Evolutionary conservation across 2,797 vertebrate genomes (phyloP).

Genomic region (Centroberyx gerrardi): DNA sequence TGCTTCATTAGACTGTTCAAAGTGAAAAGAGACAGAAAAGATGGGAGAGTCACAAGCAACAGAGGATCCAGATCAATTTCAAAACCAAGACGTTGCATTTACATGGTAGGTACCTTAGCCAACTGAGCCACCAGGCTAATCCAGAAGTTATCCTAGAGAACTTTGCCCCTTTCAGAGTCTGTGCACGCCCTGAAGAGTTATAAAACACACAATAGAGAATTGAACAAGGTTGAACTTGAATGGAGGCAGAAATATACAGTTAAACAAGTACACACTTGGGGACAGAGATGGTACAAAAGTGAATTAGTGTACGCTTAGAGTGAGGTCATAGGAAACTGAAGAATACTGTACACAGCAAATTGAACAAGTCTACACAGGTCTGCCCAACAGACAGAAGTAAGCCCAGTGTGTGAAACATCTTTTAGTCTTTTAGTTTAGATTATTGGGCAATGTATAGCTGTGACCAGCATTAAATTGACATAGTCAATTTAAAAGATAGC

Average conservation of each 20-base stretch:
- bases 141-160: too few species aligned
- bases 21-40: too few species aligned
- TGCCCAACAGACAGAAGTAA: not conserved
- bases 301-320: conserved; percentile 13
- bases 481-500: too few species aligned
- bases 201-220: conserved; percentile 1
- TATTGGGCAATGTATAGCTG: not conserved
- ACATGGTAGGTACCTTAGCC: too few species aligned
- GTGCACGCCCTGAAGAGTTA: not conserved
- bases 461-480: too few species aligned
- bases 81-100: too few species aligned
- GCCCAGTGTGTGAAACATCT: not conserved
- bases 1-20: too few species aligned
- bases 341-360: conserved; percentile 28
- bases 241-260: not conserved
- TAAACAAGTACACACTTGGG: conserved; percentile 1
- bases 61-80: too few species aligned
- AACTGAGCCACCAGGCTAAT: too few species aligned
- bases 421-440: conserved; percentile 13
- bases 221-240: conserved; percentile 30
- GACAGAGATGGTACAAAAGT: not conserved
- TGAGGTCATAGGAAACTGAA: conserved; percentile 28
- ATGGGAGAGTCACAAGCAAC: too few species aligned
- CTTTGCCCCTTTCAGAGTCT: too few species aligned
- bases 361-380: conserved; percentile 23